phyloP scores from a whole-genome alignment of 2,113 vertebrate species.

The Athene noctua region DNA sequence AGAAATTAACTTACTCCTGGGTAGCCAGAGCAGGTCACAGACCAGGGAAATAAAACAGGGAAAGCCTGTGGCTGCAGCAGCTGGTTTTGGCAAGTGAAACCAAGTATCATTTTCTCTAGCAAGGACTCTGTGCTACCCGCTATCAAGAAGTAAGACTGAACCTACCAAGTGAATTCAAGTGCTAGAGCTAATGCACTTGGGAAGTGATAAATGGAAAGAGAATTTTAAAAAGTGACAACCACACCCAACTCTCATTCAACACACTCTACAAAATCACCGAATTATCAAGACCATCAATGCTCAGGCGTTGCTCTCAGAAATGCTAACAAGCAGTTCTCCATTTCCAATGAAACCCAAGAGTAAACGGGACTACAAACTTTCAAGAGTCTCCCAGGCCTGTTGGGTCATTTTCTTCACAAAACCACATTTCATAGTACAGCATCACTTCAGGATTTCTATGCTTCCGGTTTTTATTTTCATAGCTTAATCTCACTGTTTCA shows the following conservation, averaged over 20 bases:
- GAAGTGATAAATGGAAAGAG: not conserved
- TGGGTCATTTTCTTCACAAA: not conserved
- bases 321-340: not conserved
- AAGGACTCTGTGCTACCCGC: not conserved
- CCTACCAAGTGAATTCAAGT: not conserved
- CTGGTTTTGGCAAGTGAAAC: not conserved
- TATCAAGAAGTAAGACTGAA: not conserved
- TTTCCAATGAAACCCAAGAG: not conserved
- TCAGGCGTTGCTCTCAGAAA: not conserved
- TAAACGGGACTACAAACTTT: not conserved
- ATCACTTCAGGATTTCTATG: not conserved
- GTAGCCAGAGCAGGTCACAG: not conserved
- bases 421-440: not conserved
- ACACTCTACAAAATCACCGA: not conserved
- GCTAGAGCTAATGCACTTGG: not conserved
- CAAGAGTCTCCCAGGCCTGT: not conserved
- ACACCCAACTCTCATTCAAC: not conserved
- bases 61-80: not conserved
- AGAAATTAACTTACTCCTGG: not conserved
- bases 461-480: not conserved
- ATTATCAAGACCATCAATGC: not conserved
- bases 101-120: accelerated
- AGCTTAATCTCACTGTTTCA: not conserved
- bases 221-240: not conserved
- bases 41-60: not conserved